Evolutionary conservation across 2,797 vertebrate genomes (phyloP).

Genomic region (Notolepis coatsorum): DNA sequence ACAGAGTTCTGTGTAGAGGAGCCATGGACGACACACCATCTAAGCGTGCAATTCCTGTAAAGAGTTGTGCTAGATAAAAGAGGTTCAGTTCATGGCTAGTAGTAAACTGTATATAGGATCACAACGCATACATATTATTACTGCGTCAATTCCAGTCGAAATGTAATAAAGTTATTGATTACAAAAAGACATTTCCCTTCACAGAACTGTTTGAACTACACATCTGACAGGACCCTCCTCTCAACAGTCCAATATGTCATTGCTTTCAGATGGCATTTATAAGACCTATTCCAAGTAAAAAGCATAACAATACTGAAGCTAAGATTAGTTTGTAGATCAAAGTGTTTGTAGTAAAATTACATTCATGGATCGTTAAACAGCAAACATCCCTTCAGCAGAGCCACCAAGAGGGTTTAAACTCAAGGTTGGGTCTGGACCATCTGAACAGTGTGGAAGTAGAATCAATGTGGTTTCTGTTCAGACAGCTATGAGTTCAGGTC

Average conservation of each 20-base stretch:
- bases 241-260: background rate
- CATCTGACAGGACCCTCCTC: background rate
- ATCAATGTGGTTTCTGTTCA: too few relatives aligned
- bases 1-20: background rate
- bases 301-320: background rate
- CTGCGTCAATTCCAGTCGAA: constrained; percentile 10
- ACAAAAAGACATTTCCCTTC: background rate
- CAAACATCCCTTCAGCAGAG: too few relatives aligned
- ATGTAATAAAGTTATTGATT: constrained; percentile 1
- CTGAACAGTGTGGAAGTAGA: too few relatives aligned
- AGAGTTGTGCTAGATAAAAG: background rate
- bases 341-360: constrained; percentile 11
- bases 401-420: too few relatives aligned
- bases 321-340: background rate
- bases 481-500: too few relatives aligned
- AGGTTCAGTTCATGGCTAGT: background rate
- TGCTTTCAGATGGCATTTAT: background rate
- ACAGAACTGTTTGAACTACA: background rate
- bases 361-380: background rate
- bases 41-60: constrained; percentile 4
- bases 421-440: too few relatives aligned
- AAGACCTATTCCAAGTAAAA: constrained; percentile 3
- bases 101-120: background rate
- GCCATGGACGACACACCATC: constrained; percentile 2
- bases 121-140: background rate